Conservation (phyloP, 2,888 invertebrate species). For the Serrognathus titanus region DNA sequence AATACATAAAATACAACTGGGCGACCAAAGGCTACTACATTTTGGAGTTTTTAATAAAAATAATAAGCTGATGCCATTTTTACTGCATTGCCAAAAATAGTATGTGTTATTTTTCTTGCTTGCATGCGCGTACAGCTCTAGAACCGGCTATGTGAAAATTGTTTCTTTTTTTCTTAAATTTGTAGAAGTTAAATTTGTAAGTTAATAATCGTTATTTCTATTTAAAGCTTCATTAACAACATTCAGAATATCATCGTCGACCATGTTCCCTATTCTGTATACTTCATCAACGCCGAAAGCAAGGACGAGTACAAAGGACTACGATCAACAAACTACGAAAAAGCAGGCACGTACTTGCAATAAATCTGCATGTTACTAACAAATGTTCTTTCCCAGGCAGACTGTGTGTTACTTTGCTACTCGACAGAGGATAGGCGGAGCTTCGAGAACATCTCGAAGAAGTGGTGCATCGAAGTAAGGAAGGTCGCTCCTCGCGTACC, state of each 20-base stretch:
- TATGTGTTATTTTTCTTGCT: too few relatives aligned
- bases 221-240: conserved; percentile 28
- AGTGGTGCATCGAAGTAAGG: conserved; percentile 33
- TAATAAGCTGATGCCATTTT: too few relatives aligned
- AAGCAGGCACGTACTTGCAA: conserved; percentile 14
- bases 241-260: conserved; percentile 32
- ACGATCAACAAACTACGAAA: conserved; percentile 23
- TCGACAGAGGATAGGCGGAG: conserved; percentile 24
- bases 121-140: too few relatives aligned
- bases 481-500: conserved; percentile 24
- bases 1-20: too few relatives aligned
- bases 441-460: conserved; percentile 27
- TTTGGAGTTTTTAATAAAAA: too few relatives aligned
- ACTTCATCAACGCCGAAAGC: conserved; percentile 29
- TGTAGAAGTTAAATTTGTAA: too few relatives aligned
- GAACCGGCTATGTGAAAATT: too few relatives aligned
- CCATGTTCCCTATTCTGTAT: conserved; percentile 24
- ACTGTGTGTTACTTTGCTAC: conserved; percentile 32
- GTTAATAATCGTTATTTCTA: neutral
- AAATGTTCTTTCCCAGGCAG: conserved; percentile 24
- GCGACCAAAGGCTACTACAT: too few relatives aligned
- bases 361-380: conserved; percentile 2
- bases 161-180: too few relatives aligned
- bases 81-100: too few relatives aligned
- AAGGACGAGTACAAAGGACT: conserved; percentile 30